phyloP scores from a whole-genome alignment of 2,797 vertebrate species.

The Lagorchestes hirsutus region DNA sequence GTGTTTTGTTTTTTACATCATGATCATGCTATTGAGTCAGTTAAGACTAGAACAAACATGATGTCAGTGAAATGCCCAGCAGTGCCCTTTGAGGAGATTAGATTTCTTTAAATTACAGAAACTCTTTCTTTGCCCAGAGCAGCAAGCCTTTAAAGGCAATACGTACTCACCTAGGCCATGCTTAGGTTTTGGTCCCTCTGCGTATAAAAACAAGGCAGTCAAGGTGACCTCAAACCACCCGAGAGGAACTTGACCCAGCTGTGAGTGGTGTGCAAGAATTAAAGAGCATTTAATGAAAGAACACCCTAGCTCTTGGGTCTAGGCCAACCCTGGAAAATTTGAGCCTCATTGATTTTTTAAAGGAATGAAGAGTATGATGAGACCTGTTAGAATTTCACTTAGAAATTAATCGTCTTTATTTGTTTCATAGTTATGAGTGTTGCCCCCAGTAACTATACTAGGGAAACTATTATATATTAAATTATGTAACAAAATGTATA shows the following conservation, averaged over 20 bases:
- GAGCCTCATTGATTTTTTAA: constrained; percentile 11
- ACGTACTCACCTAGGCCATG: constrained; percentile 73
- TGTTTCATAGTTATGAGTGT: constrained; percentile 13
- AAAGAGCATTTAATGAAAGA: constrained; percentile 28
- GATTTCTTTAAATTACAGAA: constrained; percentile 80
- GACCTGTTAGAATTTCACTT: constrained; percentile 43
- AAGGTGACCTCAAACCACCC: constrained; percentile 51
- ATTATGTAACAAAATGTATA: neutral
- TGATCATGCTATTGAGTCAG: constrained; percentile 68
- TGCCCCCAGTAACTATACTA: neutral
- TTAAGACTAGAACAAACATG: constrained; percentile 75
- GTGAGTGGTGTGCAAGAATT: constrained; percentile 19
- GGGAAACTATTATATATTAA: constrained; percentile 2
- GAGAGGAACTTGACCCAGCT: neutral
- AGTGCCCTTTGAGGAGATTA: constrained; percentile 71
- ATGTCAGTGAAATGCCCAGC: constrained; percentile 71
- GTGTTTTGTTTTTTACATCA: constrained; percentile 59
- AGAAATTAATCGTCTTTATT: constrained; percentile 24
- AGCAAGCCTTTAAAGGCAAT: constrained; percentile 73
- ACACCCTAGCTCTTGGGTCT: constrained; percentile 26
- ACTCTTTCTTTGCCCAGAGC: constrained; percentile 62
- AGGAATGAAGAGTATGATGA: constrained; percentile 37
- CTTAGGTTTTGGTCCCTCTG: constrained; percentile 63
- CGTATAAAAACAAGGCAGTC: constrained; percentile 62
- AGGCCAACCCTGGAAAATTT: constrained; percentile 29